Conservation (phyloP, 1,140 invertebrate genomes). For the Macrotrachela quadricornifera region DNA sequence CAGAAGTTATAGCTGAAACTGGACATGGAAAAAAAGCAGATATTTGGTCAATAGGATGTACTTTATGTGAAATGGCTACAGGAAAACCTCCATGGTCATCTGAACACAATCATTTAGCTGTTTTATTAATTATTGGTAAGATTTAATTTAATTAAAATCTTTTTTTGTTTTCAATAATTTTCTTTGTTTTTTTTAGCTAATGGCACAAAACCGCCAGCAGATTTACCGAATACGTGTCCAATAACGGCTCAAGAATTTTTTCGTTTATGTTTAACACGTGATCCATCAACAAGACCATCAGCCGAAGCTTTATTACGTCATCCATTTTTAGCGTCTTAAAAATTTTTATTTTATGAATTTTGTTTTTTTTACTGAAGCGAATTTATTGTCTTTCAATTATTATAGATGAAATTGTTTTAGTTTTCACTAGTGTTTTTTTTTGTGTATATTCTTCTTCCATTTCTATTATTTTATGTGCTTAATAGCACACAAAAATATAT, state of each 20-base stretch:
- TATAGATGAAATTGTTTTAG: too few relatives aligned
- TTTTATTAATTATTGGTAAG: conserved; percentile 3
- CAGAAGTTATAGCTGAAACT: conserved; percentile 88
- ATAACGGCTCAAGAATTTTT: conserved; percentile 22
- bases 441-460: too few relatives aligned
- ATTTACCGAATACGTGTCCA: conserved; percentile 19
- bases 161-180: too few relatives aligned
- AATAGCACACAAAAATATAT: too few relatives aligned
- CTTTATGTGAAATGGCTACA: conserved; percentile 95
- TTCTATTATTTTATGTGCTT: too few relatives aligned
- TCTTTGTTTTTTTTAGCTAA: too few relatives aligned
- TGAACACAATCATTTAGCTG: background rate
- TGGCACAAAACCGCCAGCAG: background rate
- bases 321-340: conserved; percentile 8
- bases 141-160: background rate
- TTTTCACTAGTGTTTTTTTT: too few relatives aligned
- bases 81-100: conserved; percentile 58
- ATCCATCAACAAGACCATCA: conserved; percentile 15
- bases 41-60: conserved; percentile 90
- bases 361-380: too few relatives aligned
- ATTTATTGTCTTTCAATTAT: too few relatives aligned
- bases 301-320: conserved; percentile 15
- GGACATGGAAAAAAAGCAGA: conserved; percentile 79
- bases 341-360: background rate
- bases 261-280: conserved; percentile 19